Evolutionary conservation across 2,888 invertebrate species (phyloP).

Genomic region (Diadegma fenestrale): DNA sequence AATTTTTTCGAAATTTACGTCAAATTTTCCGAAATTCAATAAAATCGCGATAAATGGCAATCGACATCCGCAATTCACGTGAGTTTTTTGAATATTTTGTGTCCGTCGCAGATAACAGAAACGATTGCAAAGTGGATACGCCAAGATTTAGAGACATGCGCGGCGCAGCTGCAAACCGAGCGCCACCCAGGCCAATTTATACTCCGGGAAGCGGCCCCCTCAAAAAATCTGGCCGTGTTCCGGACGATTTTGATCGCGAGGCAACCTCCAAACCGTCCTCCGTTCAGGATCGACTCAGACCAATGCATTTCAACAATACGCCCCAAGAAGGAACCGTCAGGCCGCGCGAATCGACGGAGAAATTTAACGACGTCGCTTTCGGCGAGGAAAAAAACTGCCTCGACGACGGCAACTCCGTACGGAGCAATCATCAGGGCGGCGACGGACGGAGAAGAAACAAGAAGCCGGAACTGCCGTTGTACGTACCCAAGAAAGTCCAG

Average conservation of each 20-base stretch:
- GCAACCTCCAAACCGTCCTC: slow-evolving; percentile 77
- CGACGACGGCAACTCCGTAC: slow-evolving; percentile 76
- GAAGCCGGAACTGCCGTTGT: slow-evolving; percentile 87
- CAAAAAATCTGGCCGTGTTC: slow-evolving; percentile 88
- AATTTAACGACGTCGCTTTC: slow-evolving; percentile 46
- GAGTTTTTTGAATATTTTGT: not conserved
- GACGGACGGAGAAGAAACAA: slow-evolving; percentile 82
- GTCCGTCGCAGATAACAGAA: slow-evolving; percentile 68
- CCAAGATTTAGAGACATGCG: slow-evolving; percentile 85
- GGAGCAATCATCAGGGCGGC: slow-evolving; percentile 75
- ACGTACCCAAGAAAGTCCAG: slow-evolving; percentile 86
- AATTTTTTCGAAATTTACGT: not conserved
- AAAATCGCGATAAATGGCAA: not conserved
- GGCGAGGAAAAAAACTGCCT: slow-evolving; percentile 74
- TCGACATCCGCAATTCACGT: not conserved
- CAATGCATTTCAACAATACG: slow-evolving; percentile 75
- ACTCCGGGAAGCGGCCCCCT: slow-evolving; percentile 92
- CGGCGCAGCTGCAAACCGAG: slow-evolving; percentile 87
- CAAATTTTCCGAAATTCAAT: not conserved
- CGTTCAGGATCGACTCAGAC: slow-evolving; percentile 80
- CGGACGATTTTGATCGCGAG: slow-evolving; percentile 87
- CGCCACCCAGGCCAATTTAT: slow-evolving; percentile 90
- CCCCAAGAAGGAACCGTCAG: slow-evolving; percentile 71
- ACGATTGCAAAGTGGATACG: slow-evolving; percentile 78
- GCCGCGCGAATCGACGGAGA: slow-evolving; percentile 22